A percentile compares a stretch with the other conserved stretches of the same genome.
These are phyloP conservation scores for Xerus rutilus DNA, from an alignment of 2,797 vertebrate species.

Conservation along the genomic window DNA sequence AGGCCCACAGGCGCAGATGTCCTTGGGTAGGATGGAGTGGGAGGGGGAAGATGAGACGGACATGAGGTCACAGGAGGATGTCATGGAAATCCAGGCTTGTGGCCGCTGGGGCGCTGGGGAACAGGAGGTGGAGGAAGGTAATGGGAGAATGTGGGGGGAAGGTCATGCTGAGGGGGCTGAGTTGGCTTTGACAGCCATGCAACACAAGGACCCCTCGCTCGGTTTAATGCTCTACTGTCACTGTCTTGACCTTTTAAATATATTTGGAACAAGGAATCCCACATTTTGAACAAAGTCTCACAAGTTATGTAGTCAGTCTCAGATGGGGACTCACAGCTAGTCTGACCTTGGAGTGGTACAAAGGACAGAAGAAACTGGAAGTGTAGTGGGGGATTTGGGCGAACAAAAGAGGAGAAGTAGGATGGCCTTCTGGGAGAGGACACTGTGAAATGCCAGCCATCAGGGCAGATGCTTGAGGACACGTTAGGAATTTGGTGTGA, in stretches of 20 bases:
- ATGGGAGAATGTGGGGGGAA: no score
- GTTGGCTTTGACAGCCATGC: fast-evolving
- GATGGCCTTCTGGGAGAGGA: neutral
- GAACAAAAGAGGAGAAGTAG: neutral
- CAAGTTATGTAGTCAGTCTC: neutral
- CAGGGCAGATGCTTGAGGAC: neutral
- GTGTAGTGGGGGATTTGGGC: neutral
- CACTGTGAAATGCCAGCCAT: neutral
- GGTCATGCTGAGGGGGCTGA: fast-evolving
- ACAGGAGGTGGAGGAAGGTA: neutral
- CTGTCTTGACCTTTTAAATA: neutral
- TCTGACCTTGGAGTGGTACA: neutral
- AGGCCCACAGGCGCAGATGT: neutral
- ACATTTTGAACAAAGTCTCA: neutral
- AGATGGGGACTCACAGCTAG: neutral
- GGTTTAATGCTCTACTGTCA: neutral
- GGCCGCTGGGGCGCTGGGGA: fast-evolving
- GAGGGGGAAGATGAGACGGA: neutral
- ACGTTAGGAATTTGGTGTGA: neutral
- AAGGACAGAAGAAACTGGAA: neutral
- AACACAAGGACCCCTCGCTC: neutral
- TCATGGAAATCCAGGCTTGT: neutral
- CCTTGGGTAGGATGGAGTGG: no score
- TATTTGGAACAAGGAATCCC: neutral
- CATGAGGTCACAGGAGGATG: neutral